Base-by-base conservation (phyloP, 2,113 vertebrate species). In the Scartelaos histophorus region DNA sequence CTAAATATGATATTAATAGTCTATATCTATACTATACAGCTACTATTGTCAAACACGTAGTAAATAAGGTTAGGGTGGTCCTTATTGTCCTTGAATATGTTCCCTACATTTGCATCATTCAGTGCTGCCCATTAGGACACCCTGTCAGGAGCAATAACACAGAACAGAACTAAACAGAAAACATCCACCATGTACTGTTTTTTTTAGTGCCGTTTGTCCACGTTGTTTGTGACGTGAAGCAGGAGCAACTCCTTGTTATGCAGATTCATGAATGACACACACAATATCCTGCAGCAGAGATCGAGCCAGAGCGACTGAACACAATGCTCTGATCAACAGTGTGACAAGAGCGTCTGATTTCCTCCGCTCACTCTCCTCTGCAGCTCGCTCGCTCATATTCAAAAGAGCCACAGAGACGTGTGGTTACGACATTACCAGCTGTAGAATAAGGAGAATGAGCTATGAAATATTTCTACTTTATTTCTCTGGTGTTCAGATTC, bases 301-400 rank as follows among this genome's bases (percentile, higher is more conserved):
- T 45, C 24, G 64, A 78, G 60, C 46, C 49, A 61, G 7, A 0
- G 57, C 56, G 68, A 47, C 25, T 21, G 45, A 73, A n/a, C 53
- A 76, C 73, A 82, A 75, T 67, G 38, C 65, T 54, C 67, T 43
- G 64, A 69, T 72, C 76, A 51, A 53, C 45, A 54, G n/a, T 56
- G 35, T 73, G 57, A 74, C 67, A 69, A 75, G 51, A 71, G 62
- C 69, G 53, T 70, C 71, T 3, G 13, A 78, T 72, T 67, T 65
- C 71, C n/a, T 43, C 17, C 17, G 21, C 17, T 19, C 51, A 19
- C 51, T 54, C 61, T 64, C 25, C 19, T 64, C 61, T 10, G 1
- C 29, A 35, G 29, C 7, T 62, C 29, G 17, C 64, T 13, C 19
- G 22, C 58, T 2, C 24, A 17, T 64, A 11, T 35, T 38, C 34